phyloP scores from a whole-genome alignment of 2,888 invertebrate genomes.

The Gonocerus acuteangulatus region DNA sequence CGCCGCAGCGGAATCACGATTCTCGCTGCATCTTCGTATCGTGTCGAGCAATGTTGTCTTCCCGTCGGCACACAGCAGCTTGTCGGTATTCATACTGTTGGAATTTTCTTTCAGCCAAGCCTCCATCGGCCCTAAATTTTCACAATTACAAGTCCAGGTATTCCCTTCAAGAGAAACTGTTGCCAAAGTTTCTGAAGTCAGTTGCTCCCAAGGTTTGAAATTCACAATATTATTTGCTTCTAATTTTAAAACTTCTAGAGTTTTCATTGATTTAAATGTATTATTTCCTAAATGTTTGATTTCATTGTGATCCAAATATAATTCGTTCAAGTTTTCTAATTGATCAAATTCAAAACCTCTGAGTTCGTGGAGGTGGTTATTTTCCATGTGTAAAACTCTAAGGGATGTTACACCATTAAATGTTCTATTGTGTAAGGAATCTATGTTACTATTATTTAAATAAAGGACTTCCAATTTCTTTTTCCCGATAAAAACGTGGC shows the following conservation, averaged over 20 bases:
- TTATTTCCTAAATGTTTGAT: constrained; percentile 70
- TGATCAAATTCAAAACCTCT: constrained; percentile 80
- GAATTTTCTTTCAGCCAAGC: constrained; percentile 75
- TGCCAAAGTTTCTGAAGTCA: constrained; percentile 54
- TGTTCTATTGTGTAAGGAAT: constrained; percentile 78
- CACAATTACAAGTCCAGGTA: constrained; percentile 84
- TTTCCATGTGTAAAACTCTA: constrained; percentile 73
- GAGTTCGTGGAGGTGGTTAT: constrained; percentile 70
- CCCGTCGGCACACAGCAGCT: constrained; percentile 72
- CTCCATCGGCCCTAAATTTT: constrained; percentile 64
- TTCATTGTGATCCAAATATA: constrained; percentile 79
- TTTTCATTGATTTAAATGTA: constrained; percentile 68
- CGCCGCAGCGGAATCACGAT: constrained; percentile 70
- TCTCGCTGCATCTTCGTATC: constrained; percentile 76
- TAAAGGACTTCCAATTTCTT: constrained; percentile 80
- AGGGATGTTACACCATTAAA: constrained; percentile 76
- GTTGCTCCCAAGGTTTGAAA: constrained; percentile 72
- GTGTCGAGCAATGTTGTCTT: constrained; percentile 65
- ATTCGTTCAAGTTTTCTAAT: constrained; percentile 66
- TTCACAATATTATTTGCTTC: constrained; percentile 76
- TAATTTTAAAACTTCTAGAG: constrained; percentile 68
- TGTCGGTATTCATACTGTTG: constrained; percentile 68
- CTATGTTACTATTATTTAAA: constrained; percentile 76
- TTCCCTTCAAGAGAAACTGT: constrained; percentile 75
- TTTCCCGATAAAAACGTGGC: constrained; percentile 81